Evolutionary conservation across 2,797 vertebrate species (phyloP).

Genomic region (Fistularia tabacaria): DNA sequence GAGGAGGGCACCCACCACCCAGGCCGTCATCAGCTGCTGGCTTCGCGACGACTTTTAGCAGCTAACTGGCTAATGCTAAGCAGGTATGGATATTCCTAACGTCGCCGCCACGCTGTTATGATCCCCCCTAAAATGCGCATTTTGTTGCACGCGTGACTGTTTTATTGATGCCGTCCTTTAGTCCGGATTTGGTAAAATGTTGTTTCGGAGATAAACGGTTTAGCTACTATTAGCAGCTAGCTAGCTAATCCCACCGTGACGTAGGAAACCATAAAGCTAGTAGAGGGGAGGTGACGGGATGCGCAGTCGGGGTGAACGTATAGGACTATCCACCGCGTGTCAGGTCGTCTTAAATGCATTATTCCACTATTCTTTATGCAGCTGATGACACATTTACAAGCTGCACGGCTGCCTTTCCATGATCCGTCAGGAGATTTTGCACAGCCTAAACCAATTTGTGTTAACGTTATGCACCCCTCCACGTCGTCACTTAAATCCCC

Average conservation of each 20-base stretch:
- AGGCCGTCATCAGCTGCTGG: constrained; percentile 58
- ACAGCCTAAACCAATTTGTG: background rate
- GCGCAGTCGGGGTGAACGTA: constrained; percentile 21
- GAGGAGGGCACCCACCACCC: constrained; percentile 31
- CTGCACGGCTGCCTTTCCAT: background rate
- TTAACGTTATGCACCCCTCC: background rate
- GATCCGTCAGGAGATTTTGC: background rate
- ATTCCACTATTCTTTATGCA: too few relatives aligned
- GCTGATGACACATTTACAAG: background rate
- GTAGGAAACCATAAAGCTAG: constrained; percentile 44
- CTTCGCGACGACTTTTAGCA: constrained; percentile 35
- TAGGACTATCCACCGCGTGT: constrained; percentile 2
- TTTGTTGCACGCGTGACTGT: background rate
- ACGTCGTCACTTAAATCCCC: background rate
- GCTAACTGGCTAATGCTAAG: constrained; percentile 53
- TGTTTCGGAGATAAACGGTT: background rate
- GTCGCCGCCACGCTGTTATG: background rate
- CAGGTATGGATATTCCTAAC: constrained; percentile 41
- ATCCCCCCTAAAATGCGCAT: background rate
- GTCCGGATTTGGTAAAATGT: background rate
- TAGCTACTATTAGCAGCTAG: constrained; percentile 40
- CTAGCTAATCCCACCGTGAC: constrained; percentile 64
- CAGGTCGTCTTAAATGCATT: too few relatives aligned
- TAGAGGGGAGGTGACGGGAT: constrained; percentile 34
- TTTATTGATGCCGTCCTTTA: background rate